A percentile compares a stretch with the other conserved stretches of the same genome.
These are phyloP conservation scores for Akabosia matsudoensis DNA, from an alignment of 1,140 invertebrate species.

Conservation along the genomic window DNA sequence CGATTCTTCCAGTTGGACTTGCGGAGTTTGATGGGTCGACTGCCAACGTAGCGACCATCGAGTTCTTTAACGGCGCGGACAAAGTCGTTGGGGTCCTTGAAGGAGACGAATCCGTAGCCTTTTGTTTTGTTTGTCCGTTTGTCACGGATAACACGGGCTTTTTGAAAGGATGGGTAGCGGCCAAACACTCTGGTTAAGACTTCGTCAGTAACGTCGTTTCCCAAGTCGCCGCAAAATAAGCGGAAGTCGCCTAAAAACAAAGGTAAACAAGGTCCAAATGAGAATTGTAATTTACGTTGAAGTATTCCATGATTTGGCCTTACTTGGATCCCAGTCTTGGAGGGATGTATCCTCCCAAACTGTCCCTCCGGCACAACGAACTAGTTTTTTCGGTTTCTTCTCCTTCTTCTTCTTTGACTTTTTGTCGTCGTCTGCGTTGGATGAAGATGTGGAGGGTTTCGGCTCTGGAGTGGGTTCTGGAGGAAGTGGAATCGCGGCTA, in stretches of 20 bases:
- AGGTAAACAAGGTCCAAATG: constrained; percentile 3
- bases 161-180: constrained; percentile 90
- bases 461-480: background rate
- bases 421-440: constrained; percentile 48
- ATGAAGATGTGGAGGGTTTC: constrained; percentile 3
- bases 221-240: constrained; percentile 97
- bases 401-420: constrained; percentile 55
- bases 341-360: constrained; percentile 91
- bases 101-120: constrained; percentile 98
- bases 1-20: constrained; percentile 96
- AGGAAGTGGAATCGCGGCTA: background rate
- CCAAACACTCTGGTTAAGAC: constrained; percentile 88
- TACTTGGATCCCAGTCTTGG: constrained; percentile 83
- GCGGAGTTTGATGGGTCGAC: constrained; percentile 92
- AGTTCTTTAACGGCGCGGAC: constrained; percentile 98
- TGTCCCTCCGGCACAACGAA: constrained; percentile 85
- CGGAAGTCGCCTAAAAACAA: constrained; percentile 81
- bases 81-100: constrained; percentile 96
- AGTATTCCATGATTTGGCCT: constrained; percentile 37
- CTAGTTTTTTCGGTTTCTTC: constrained; percentile 71
- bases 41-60: constrained; percentile 95
- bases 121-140: constrained; percentile 97
- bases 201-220: constrained; percentile 98
- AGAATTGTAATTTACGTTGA: constrained; percentile 26
- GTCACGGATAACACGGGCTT: constrained; percentile 92